Evolutionary conservation across 2,888 invertebrate species (phyloP).

Genomic region (Resseliella maxima): DNA sequence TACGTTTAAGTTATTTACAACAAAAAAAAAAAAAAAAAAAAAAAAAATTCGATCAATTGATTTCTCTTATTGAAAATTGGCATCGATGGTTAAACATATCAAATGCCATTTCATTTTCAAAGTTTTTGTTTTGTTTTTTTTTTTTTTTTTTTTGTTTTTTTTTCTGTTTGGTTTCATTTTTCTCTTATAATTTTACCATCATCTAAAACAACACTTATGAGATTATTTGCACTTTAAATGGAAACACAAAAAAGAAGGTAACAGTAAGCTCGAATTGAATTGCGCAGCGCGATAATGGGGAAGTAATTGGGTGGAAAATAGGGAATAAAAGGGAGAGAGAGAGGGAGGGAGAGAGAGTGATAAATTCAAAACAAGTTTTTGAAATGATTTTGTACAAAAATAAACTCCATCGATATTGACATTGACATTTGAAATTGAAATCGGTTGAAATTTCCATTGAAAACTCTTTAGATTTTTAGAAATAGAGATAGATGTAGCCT

Average conservation of each 20-base stretch:
- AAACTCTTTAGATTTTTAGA: no score
- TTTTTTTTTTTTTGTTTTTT: no score
- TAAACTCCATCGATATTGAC: neutral
- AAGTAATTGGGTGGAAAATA: neutral
- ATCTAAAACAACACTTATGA: neutral
- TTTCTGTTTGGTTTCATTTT: neutral
- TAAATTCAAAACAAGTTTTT: neutral
- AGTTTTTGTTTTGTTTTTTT: no score
- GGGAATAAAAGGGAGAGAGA: neutral
- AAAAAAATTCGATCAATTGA: neutral
- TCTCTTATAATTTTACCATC: neutral
- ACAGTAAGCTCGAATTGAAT: slow-evolving; percentile 12
- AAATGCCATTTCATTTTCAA: no score
- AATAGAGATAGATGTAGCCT: no score
- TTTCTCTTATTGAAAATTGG: neutral
- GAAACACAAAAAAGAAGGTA: neutral
- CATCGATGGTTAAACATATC: no score
- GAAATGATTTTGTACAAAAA: neutral
- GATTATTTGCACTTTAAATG: slow-evolving; percentile 8
- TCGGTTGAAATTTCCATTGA: neutral
- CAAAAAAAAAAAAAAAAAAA: neutral
- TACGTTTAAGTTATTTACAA: neutral
- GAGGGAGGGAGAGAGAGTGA: neutral
- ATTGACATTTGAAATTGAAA: slow-evolving; percentile 16
- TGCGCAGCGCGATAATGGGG: neutral